A percentile compares a stretch with the other conserved stretches of the same genome.
Conservation (phyloP, 2,113 vertebrate species). For the Alligator sinensis region DNA sequence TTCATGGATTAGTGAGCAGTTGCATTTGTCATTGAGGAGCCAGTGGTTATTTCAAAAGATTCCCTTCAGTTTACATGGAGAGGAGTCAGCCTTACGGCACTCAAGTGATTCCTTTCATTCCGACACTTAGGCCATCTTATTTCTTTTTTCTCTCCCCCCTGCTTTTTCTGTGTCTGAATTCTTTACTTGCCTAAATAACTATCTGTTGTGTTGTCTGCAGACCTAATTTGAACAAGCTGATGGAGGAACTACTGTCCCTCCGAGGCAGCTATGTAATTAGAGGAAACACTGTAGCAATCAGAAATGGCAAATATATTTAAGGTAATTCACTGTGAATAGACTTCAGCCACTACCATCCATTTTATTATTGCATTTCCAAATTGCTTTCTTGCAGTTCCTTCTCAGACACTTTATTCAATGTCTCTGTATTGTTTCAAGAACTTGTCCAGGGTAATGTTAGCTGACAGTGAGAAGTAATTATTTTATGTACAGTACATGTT, state of each 20-base stretch:
- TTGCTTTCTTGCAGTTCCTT: conserved; percentile 58
- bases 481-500: conserved; percentile 10
- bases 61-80: neutral
- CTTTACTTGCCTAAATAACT: conserved; percentile 55
- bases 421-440: conserved; percentile 31
- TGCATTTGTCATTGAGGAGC: neutral
- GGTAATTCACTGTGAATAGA: conserved; percentile 73
- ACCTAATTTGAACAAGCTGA: conserved; percentile 66
- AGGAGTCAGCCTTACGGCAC: neutral
- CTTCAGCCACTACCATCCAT: conserved; percentile 31
- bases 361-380: conserved; percentile 72
- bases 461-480: conserved; percentile 48
- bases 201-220: conserved; percentile 54
- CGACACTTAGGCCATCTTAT: neutral
- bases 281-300: conserved; percentile 66
- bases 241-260: conserved; percentile 69
- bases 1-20: neutral
- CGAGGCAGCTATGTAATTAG: conserved; percentile 76
- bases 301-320: conserved; percentile 74
- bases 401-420: conserved; percentile 27
- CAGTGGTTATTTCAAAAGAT: neutral
- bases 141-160: neutral
- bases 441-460: conserved; percentile 53
- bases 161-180: neutral
- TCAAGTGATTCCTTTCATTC: neutral